Evolutionary conservation across 2,113 vertebrate species (phyloP).

Genomic region (Promerops cafer): DNA sequence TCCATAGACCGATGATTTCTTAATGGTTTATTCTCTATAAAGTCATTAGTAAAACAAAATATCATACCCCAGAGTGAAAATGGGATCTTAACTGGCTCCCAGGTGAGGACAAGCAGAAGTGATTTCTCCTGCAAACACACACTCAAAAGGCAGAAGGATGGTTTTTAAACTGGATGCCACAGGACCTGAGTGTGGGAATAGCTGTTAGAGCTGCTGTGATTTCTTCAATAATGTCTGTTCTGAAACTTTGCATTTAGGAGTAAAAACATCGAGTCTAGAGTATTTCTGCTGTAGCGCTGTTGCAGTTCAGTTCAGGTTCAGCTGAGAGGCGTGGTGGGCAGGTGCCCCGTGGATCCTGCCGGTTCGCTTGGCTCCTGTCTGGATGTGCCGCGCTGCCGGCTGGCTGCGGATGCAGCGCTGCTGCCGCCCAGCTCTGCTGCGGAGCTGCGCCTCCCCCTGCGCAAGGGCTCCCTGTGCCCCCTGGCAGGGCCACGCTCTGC

Average conservation of each 20-base stretch:
- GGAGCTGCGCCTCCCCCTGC: not conserved
- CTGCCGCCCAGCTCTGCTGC: not conserved
- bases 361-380: not conserved
- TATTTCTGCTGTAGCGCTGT: not conserved
- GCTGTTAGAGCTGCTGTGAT: not conserved
- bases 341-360: not conserved
- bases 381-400: constrained; percentile 1
- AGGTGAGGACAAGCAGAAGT: not conserved
- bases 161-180: not conserved
- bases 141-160: not conserved
- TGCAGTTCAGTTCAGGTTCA: not conserved
- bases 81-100: not conserved
- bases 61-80: not conserved
- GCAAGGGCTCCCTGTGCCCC: rapidly evolving
- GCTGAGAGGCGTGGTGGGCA: not conserved
- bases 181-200: not conserved
- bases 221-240: not conserved
- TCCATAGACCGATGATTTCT: not conserved
- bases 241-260: not conserved
- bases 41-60: not conserved
- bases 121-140: not conserved
- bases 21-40: not conserved
- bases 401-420: not conserved
- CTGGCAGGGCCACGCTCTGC: rapidly evolving
- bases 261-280: not conserved